A percentile compares a stretch with the other conserved stretches of the same genome.
Evolutionary conservation across 2,797 vertebrate species (phyloP).

Genomic region (Acrocephalus scirpaceus): DNA sequence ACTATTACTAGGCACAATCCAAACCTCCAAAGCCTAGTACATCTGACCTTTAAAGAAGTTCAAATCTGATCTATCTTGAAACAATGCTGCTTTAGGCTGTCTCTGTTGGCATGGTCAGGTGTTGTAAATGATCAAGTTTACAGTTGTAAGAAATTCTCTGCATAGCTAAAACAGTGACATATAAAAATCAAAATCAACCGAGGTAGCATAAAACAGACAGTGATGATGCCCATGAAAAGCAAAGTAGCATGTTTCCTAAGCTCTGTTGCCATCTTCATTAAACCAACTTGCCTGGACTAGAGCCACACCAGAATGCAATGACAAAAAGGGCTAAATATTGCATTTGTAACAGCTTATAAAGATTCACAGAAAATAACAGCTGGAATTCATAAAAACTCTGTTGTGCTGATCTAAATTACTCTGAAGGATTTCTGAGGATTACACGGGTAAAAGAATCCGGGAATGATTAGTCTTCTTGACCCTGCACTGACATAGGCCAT

Average conservation of each 20-base stretch:
- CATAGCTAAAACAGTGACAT: neutral
- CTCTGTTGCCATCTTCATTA: neutral
- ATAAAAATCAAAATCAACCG: neutral
- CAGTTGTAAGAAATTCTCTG: neutral
- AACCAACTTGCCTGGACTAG: neutral
- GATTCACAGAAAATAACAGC: neutral
- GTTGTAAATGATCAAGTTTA: neutral
- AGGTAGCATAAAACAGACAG: neutral
- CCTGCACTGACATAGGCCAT: neutral
- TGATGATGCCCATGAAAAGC: neutral
- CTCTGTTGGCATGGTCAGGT: neutral
- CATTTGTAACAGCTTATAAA: neutral
- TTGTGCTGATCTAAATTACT: neutral
- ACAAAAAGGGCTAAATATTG: neutral
- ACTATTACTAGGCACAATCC: neutral
- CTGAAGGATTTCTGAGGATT: conserved; percentile 17
- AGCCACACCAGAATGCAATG: neutral
- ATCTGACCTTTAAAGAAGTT: conserved; percentile 10
- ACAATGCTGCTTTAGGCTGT: neutral
- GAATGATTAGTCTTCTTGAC: conserved; percentile 3
- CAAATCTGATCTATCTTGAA: conserved; percentile 9
- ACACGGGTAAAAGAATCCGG: neutral
- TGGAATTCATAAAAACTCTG: neutral
- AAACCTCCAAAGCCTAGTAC: neutral
- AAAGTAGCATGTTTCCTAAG: neutral